phyloP scores from a whole-genome alignment of 23 tunicate species.

The Oikopleura albicans region DNA sequence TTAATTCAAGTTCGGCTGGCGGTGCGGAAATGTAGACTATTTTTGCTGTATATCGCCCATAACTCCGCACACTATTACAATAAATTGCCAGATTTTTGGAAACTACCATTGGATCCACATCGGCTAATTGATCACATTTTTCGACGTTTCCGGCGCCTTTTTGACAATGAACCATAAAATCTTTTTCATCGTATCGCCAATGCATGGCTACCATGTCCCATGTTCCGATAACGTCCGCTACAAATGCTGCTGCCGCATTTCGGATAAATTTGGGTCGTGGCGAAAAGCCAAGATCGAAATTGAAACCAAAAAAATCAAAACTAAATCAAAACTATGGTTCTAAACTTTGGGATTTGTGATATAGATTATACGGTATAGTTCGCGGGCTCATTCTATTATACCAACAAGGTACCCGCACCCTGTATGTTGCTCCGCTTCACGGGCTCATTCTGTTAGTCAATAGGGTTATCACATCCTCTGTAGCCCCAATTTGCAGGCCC shows the following conservation, averaged over 20 bases:
- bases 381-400: background rate
- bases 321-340: too few relatives aligned
- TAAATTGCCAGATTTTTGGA: constrained; percentile 10
- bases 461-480: too few relatives aligned
- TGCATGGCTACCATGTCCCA: background rate
- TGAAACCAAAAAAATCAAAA: too few relatives aligned
- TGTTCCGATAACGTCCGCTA: background rate
- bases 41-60: constrained; percentile 4
- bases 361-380: too few relatives aligned
- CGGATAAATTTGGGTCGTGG: background rate
- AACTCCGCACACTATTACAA: background rate
- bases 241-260: background rate
- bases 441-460: background rate
- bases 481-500: too few relatives aligned
- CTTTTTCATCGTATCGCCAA: background rate
- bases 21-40: constrained; percentile 11
- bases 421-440: background rate
- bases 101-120: constrained; percentile 2
- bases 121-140: background rate
- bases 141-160: background rate
- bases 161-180: constrained; percentile 10
- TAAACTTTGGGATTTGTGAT: too few relatives aligned
- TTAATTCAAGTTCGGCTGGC: constrained; percentile 8
- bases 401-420: background rate
- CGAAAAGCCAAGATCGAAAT: background rate